Evolutionary conservation across 2,888 invertebrate genomes (phyloP).

Genomic region (Protodeltote pygarga): DNA sequence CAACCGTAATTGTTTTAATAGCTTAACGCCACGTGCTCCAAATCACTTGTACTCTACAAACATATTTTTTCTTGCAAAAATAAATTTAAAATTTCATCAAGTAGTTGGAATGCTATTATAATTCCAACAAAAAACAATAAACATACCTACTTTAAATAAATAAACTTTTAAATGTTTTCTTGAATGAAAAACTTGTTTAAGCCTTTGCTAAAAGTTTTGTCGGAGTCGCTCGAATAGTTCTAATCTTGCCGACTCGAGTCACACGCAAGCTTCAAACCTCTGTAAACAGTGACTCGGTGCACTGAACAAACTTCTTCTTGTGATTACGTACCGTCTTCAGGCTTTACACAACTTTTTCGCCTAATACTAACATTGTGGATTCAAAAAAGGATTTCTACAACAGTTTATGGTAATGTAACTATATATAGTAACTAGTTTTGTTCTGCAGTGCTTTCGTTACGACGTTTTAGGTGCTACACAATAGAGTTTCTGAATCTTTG

Average conservation of each 20-base stretch:
- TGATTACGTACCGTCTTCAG: conserved; percentile 71
- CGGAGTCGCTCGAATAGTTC: conserved; percentile 75
- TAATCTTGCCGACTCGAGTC: conserved; percentile 71
- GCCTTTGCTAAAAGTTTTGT: conserved; percentile 78
- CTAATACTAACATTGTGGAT: conserved; percentile 76
- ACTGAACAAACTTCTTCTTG: conserved; percentile 47
- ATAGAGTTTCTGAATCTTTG: conserved; percentile 79
- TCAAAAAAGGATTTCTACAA: conserved; percentile 84
- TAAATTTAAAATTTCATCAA: too few species aligned
- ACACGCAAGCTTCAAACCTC: conserved; percentile 57
- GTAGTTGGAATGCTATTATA: too few species aligned
- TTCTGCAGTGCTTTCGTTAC: conserved; percentile 79
- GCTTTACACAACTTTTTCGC: conserved; percentile 78
- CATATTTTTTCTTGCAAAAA: too few species aligned
- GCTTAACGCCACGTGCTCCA: too few species aligned
- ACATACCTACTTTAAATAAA: too few species aligned
- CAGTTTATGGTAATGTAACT: conserved; percentile 80
- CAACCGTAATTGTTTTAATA: too few species aligned
- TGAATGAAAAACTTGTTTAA: too few species aligned
- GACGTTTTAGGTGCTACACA: conserved; percentile 77
- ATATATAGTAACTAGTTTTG: conserved; percentile 80
- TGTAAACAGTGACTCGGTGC: conserved; percentile 64
- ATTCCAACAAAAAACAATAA: too few species aligned
- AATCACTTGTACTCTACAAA: too few species aligned
- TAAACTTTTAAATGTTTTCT: too few species aligned